phyloP scores from a whole-genome alignment of 2,113 vertebrate genomes.

The Nesoenas mayeri region DNA sequence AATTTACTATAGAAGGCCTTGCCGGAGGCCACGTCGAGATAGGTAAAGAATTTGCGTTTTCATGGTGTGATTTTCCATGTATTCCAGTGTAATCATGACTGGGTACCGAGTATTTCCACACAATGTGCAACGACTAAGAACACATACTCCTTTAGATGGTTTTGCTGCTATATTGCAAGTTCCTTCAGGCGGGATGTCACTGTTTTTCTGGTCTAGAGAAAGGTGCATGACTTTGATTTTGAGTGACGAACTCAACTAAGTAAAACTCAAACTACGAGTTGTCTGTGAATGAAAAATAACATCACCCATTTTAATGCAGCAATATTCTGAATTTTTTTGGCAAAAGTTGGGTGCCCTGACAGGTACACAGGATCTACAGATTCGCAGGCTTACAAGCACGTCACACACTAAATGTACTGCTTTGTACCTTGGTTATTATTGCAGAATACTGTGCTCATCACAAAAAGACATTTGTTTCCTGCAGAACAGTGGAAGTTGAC shows the following conservation, averaged over 20 bases:
- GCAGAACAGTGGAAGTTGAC: not conserved
- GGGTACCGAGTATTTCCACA: not conserved
- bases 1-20: not conserved
- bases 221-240: not conserved
- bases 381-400: not conserved
- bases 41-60: not conserved
- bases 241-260: not conserved
- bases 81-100: not conserved
- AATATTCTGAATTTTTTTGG: not conserved
- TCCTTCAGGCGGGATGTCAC: not conserved
- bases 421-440: not conserved
- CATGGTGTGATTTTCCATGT: not conserved
- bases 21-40: not conserved
- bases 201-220: not conserved
- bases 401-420: not conserved
- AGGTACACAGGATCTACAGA: not conserved
- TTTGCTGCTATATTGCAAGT: not conserved
- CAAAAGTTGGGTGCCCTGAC: not conserved
- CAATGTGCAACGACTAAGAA: not conserved
- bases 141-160: accelerated
- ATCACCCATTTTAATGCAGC: not conserved
- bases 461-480: not conserved
- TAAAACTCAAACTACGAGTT: not conserved
- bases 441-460: not conserved
- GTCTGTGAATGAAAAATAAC: not conserved